Conservation (phyloP, 2,113 vertebrate genomes). For the Panurus biarmicus region DNA sequence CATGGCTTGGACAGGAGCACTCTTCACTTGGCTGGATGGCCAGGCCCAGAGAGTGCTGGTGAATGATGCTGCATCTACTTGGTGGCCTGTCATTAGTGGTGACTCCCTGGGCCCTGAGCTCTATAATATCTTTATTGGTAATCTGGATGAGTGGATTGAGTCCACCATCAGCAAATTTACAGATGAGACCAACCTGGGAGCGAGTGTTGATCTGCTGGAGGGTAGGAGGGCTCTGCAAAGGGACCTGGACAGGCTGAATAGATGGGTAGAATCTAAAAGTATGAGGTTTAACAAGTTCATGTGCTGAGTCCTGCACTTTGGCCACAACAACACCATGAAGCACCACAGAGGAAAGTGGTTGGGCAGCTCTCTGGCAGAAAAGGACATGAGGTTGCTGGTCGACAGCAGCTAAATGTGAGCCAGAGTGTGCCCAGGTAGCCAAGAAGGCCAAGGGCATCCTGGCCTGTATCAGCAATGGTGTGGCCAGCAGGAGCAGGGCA, state of each 20-base stretch:
- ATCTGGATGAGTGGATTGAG: background rate
- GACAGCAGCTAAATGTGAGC: fast-evolving
- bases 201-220: background rate
- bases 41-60: background rate
- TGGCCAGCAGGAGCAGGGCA: background rate
- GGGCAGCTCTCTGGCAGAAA: background rate
- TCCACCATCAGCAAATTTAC: too few relatives aligned
- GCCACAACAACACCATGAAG: background rate
- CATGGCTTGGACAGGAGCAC: fast-evolving
- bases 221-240: background rate
- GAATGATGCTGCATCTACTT: background rate
- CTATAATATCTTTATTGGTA: background rate
- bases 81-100: background rate
- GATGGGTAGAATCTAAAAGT: background rate
- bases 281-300: background rate
- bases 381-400: background rate
- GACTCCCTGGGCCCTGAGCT: background rate
- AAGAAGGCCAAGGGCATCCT: background rate
- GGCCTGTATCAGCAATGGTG: background rate
- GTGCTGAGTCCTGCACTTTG: background rate
- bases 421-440: background rate
- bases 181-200: background rate
- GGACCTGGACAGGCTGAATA: background rate
- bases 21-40: background rate
- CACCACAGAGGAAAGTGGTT: background rate